Conservation (phyloP, 2,888 invertebrate genomes). For the Sisyra nigra region DNA sequence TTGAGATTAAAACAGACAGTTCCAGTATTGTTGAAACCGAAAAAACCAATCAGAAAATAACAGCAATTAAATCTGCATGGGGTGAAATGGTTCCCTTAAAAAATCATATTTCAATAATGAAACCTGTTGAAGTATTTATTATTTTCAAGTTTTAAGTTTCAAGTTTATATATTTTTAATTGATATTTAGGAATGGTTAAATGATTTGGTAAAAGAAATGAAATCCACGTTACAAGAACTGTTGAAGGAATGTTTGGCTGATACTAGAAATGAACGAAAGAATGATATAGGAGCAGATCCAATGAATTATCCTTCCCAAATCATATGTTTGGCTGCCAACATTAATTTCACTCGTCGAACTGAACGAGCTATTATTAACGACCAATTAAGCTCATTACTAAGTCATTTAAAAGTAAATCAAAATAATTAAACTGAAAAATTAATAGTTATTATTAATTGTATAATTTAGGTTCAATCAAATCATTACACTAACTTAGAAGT, state of each 20-base stretch:
- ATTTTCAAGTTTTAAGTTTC: conserved; percentile 7
- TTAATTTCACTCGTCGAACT: conserved; percentile 69
- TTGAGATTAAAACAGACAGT: conserved; percentile 43
- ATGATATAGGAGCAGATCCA: conserved; percentile 34
- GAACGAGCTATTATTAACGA: conserved; percentile 63
- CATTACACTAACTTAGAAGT: conserved; percentile 31
- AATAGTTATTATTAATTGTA: too few relatives aligned
- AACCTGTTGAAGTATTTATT: conserved; percentile 54
- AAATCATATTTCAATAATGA: conserved; percentile 50
- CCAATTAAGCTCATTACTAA: conserved; percentile 35
- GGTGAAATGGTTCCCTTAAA: conserved; percentile 56
- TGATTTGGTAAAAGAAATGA: conserved; percentile 70
- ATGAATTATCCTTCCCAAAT: conserved; percentile 59
- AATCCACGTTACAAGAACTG: conserved; percentile 51
- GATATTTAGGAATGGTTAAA: conserved; percentile 52
- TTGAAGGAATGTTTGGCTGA: conserved; percentile 38
- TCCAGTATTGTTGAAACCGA: conserved; percentile 28
- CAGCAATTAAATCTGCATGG: conserved; percentile 58
- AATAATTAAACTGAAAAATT: too few relatives aligned
- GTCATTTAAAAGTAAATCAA: conserved; percentile 27
- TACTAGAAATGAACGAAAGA: conserved; percentile 28
- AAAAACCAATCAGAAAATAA: conserved; percentile 35
- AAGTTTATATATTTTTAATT: conserved; percentile 1
- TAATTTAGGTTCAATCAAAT: conserved; percentile 28
- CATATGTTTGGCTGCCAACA: conserved; percentile 68